phyloP scores from a whole-genome alignment of 2,113 vertebrate genomes.

The Bubo bubo region DNA sequence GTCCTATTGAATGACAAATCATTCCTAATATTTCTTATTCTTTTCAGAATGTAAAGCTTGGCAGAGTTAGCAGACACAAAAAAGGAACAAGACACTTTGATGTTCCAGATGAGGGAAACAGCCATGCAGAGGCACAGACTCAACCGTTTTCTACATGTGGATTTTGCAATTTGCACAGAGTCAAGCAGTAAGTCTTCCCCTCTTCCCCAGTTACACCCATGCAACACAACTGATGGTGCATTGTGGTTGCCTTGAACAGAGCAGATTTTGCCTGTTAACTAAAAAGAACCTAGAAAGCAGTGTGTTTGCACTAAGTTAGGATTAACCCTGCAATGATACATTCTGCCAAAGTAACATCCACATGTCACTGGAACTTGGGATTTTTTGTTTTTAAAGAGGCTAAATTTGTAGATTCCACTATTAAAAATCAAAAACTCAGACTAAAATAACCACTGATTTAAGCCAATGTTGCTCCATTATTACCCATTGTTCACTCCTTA shows the following conservation, averaged over 20 bases:
- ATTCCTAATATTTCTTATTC: not conserved
- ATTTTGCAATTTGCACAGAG: not conserved
- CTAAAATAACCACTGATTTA: not conserved
- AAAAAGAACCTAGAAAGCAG: not conserved
- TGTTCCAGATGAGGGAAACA: not conserved
- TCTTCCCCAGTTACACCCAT: not conserved
- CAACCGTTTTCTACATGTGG: not conserved
- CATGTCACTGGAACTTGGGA: not conserved
- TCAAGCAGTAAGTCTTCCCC: not conserved
- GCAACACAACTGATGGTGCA: not conserved
- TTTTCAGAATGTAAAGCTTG: not conserved
- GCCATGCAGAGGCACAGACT: not conserved
- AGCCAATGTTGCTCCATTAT: not conserved
- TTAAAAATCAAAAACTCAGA: not conserved
- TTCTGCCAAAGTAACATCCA: not conserved
- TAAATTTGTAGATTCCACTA: not conserved
- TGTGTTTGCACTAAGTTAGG: not conserved
- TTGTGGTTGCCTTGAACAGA: not conserved
- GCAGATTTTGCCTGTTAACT: not conserved
- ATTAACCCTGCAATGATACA: not conserved
- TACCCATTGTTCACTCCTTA: not conserved
- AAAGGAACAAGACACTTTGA: not conserved
- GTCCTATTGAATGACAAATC: constrained; percentile 18
- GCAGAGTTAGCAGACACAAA: not conserved
- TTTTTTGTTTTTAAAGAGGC: not conserved